Base-by-base conservation (phyloP, 1,140 invertebrate genomes). In the Hyles euphorbiae region DNA sequence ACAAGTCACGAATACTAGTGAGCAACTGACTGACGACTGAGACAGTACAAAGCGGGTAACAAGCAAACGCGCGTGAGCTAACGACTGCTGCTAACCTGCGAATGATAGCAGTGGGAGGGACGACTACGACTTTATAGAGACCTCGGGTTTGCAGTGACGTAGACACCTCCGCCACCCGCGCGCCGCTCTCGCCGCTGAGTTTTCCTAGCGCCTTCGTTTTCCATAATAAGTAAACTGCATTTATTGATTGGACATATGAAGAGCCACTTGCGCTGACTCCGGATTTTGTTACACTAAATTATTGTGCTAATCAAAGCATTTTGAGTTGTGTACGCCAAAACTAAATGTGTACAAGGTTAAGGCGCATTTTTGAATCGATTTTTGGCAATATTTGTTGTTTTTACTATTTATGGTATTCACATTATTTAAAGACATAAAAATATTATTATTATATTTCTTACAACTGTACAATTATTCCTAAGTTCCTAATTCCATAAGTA, bases 131-230 rank as follows among this genome's bases (percentile, higher is more conserved):
- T 89, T 67, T 89, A 89, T 87, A 87, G 79, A 84, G 85, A 76
- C 80, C 83, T 85, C 82, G 81, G 74, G 68, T 82, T 83, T 84
- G 70, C 70, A 61, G 72, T 85, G 84, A 85, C 82, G 82, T 85
- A 47, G 64, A 51, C 54, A 43, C 73, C 66, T 61, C 69, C 56
- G 51, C 63, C 12, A 54, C 69, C 64, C 70, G 64, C 65, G 56
- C 75, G 66, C 58, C 63, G 48, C 36, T 62, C 65, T 9, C 62
- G 56, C 65, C 52, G 60, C 55, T 55, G 49, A 68, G 61, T 79
- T 75, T 75, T 54, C 53, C 53, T 54, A 54, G 40, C 57, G 51
- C 61, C 56, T 52, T 48, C 48, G 33, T 54, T 43, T 34, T 54
- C 40, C 40, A 54, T 44, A 22, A 40, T 34, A 54, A 40, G 12